Evolutionary conservation across 2,797 vertebrate genomes (phyloP).

Genomic region (Pangasius mekongensis): DNA sequence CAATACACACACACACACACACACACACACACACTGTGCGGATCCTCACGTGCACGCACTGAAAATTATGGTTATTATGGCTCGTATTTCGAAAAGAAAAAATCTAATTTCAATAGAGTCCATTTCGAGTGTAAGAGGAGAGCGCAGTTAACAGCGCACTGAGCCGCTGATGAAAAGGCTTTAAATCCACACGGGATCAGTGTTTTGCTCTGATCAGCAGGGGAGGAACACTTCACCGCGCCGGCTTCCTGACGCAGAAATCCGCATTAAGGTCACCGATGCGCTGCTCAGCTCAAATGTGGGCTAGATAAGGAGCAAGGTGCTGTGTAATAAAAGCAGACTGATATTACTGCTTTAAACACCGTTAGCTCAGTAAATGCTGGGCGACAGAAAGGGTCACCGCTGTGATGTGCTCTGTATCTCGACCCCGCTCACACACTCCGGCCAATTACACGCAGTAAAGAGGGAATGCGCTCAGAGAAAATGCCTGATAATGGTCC

Average conservation of each 20-base stretch:
- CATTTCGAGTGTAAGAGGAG: conserved; percentile 17
- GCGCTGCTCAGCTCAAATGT: conserved; percentile 73
- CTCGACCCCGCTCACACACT: conserved; percentile 75
- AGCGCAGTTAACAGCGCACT: conserved; percentile 60
- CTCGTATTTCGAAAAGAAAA: conserved; percentile 15
- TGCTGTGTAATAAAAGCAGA: conserved; percentile 77
- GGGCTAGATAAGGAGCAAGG: conserved; percentile 74
- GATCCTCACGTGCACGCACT: not conserved
- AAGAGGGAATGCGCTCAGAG: conserved; percentile 59
- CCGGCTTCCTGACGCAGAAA: conserved; percentile 75
- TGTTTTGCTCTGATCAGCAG: conserved; percentile 51
- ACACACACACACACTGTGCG: not conserved
- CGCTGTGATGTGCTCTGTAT: conserved; percentile 79
- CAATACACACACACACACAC: not conserved
- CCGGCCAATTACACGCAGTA: conserved; percentile 77
- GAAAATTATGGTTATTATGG: conserved; percentile 18
- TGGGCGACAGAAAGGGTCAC: conserved; percentile 82
- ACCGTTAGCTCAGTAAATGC: conserved; percentile 81
- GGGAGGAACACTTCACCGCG: conserved; percentile 74
- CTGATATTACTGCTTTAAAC: conserved; percentile 77
- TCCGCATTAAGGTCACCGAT: conserved; percentile 75
- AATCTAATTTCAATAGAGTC: conserved; percentile 7
- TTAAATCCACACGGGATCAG: conserved; percentile 67
- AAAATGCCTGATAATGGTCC: conserved; percentile 22
- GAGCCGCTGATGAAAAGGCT: conserved; percentile 72